phyloP scores from a whole-genome alignment of 2,113 vertebrate species.

The Delphinus delphis region DNA sequence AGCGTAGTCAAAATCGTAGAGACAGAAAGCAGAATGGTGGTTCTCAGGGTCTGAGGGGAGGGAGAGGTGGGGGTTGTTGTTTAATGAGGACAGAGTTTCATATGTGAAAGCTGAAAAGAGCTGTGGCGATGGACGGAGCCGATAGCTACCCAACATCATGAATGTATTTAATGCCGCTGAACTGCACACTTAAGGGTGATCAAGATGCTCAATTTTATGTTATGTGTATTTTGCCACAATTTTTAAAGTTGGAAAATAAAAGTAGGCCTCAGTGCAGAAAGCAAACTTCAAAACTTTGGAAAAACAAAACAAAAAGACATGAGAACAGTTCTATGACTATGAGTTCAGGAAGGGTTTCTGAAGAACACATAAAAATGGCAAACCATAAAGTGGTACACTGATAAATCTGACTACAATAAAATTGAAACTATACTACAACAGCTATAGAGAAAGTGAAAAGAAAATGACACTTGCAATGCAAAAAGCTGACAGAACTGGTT shows the following conservation, averaged over 20 bases:
- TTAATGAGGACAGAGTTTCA: too few species aligned
- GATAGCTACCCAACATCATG: rapidly evolving
- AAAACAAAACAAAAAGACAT: background rate
- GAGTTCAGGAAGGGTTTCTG: background rate
- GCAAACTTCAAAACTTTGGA: background rate
- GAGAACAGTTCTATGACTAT: background rate
- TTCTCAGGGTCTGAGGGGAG: background rate
- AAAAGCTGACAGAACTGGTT: background rate
- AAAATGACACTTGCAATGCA: background rate
- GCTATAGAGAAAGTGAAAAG: background rate
- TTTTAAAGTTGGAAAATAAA: background rate
- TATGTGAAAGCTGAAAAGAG: background rate
- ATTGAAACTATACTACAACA: background rate
- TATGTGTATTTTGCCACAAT: background rate
- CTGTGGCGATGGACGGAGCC: background rate
- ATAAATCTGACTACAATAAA: background rate
- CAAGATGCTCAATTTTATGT: background rate
- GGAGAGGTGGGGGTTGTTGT: rapidly evolving
- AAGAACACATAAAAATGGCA: background rate
- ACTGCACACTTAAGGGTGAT: too few species aligned
- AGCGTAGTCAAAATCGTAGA: background rate
- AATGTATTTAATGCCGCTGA: background rate
- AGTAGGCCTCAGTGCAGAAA: background rate
- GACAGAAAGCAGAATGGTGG: rapidly evolving
- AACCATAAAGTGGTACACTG: background rate